Evolutionary conservation across 1,140 invertebrate species (phyloP), one percentile per base, ranked within the genome.

Genomic region (Leptinotarsa undecemlineata): DNA sequence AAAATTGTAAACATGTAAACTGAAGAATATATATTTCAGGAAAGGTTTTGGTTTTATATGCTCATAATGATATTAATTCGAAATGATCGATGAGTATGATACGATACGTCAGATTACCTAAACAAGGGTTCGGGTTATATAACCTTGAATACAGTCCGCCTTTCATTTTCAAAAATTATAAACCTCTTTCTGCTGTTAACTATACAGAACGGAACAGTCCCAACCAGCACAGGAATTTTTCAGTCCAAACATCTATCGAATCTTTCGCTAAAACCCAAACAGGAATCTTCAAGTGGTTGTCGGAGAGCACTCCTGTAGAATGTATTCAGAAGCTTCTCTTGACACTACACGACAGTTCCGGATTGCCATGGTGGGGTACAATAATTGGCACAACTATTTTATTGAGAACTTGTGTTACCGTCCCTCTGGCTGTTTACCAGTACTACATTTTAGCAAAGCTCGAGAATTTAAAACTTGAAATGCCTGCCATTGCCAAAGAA

Each of bases 281-380:
- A 75, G 85, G 87, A 73, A 77, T 86, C 17, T 90, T 89, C 77
- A 84, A 86, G 74, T 85, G 86, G 47, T 86, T 91, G 69, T 91
- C 92, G 2, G 90, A 91, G 77, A 92, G 91, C 83, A 85, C 86
- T 71, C 86, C 90, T 13, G 92, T 94, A 20, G 87, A 87, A 77
- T 87, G 87, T 73, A 85, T 90, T 61, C 92, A 95, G 86, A 88
- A 92, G 73, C 87, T 87, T 23, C 82, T 95, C 23, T 79, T 92
- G 62, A 83, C 85, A 71, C 84, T 95, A 47, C 95, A 96, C 85
- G 89, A 91, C 73, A 80, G 81, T 6, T 90, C 89, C 6, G 92
- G 93, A 5, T 82, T 96, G 21, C 92, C 94, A 61, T 97, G 95
- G 95, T 96, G 94, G 92, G 88, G 89, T 1, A 89, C 91, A 17